Percentiles rank a stretch among this genome's conserved stretches.
Evolutionary conservation across 2,888 invertebrate species (phyloP).

Genomic region (Drosophila mercatorum): DNA sequence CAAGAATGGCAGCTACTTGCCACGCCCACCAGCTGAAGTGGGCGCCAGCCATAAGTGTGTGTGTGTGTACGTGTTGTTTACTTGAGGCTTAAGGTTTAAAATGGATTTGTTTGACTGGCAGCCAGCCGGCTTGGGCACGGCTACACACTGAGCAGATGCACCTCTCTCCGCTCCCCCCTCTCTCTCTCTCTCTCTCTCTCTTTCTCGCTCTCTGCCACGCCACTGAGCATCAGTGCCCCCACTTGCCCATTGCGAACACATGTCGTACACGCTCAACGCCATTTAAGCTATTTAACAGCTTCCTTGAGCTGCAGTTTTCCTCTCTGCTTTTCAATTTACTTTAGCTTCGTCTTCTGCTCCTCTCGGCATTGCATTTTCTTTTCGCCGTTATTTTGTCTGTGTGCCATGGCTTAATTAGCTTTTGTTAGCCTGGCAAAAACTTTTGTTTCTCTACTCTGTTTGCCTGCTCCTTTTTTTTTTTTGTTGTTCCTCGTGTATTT

Average conservation of each 20-base stretch:
- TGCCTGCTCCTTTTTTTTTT: conserved; percentile 13
- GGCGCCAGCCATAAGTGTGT: conserved; percentile 23
- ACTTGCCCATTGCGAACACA: conserved; percentile 57
- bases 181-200: neutral
- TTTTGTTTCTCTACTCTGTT: conserved; percentile 19
- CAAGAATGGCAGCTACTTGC: conserved; percentile 56
- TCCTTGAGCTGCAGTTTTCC: conserved; percentile 64
- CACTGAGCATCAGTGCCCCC: neutral
- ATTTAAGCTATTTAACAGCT: conserved; percentile 68
- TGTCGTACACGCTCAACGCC: conserved; percentile 73
- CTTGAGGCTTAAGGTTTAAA: conserved; percentile 76
- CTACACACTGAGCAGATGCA: conserved; percentile 47
- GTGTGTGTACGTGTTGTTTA: conserved; percentile 70
- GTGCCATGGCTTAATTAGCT: conserved; percentile 71
- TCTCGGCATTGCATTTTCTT: conserved; percentile 41
- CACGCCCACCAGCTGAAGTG: conserved; percentile 45
- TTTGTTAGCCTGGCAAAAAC: conserved; percentile 63
- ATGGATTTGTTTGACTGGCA: conserved; percentile 80
- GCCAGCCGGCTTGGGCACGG: conserved; percentile 68
- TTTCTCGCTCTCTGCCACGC: neutral
- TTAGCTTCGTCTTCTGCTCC: conserved; percentile 34
- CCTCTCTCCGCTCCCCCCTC: neutral
- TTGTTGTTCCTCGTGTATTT: conserved; percentile 6
- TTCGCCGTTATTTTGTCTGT: conserved; percentile 36
- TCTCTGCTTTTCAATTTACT: conserved; percentile 63